A percentile compares a stretch with the other conserved stretches of the same genome.
These are phyloP conservation scores for Chloropsis cyanopogon DNA, from an alignment of 2,113 vertebrate genomes.

Conservation along the genomic window DNA sequence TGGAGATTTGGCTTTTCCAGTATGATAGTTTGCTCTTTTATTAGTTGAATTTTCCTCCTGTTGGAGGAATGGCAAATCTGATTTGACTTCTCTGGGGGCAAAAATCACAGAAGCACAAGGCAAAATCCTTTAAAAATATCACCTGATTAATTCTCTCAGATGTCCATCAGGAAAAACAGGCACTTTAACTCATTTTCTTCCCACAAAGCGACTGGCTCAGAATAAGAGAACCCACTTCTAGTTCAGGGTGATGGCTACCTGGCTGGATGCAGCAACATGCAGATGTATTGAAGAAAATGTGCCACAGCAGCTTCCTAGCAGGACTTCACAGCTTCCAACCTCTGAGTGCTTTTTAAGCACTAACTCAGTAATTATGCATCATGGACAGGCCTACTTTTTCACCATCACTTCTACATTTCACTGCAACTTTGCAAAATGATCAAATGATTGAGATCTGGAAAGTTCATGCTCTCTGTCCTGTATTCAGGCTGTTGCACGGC, in stretches of 20 bases:
- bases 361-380: not conserved
- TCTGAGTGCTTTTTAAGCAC: not conserved
- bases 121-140: not conserved
- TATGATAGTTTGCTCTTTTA: slow-evolving; percentile 17
- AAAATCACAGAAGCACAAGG: not conserved
- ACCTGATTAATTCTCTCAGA: not conserved
- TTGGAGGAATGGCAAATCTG: not conserved
- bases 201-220: not conserved
- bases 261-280: not conserved
- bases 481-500: not conserved
- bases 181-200: not conserved
- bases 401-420: not conserved
- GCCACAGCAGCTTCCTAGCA: not conserved
- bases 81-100: not conserved
- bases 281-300: not conserved
- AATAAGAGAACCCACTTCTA: not conserved
- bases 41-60: slow-evolving; percentile 1
- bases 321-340: not conserved
- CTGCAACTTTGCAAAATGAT: not conserved
- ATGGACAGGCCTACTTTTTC: not conserved
- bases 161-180: not conserved
- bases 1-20: not conserved
- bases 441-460: not conserved
- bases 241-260: not conserved
- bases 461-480: not conserved